Evolutionary conservation across 2,888 invertebrate genomes (phyloP).

Genomic region (Drosophila dives): DNA sequence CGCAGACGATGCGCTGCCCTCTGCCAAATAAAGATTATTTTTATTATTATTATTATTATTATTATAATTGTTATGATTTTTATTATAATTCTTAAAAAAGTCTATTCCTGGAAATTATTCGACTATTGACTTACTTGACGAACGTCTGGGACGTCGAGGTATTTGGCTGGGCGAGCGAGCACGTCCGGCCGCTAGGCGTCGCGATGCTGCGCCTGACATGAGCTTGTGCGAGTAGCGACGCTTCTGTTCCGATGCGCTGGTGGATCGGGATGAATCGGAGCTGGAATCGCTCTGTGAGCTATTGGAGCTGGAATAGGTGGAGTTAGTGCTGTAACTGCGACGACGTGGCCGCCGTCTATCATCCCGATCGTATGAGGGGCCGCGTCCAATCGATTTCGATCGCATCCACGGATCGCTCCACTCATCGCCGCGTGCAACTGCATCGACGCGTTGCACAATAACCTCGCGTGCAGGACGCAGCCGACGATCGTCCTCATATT

Average conservation of each 20-base stretch:
- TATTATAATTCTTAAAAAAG: background rate
- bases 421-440: constrained; percentile 90
- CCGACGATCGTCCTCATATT: constrained; percentile 87
- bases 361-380: constrained; percentile 78
- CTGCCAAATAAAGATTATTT: constrained; percentile 44
- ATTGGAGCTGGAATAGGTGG: constrained; percentile 87
- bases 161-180: constrained; percentile 81
- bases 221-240: constrained; percentile 83
- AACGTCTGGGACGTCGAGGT: constrained; percentile 74
- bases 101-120: background rate
- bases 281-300: constrained; percentile 89
- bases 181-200: constrained; percentile 71
- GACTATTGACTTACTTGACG: constrained; percentile 79
- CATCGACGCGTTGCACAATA: constrained; percentile 90
- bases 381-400: constrained; percentile 87
- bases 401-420: constrained; percentile 99
- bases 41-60: too few relatives aligned
- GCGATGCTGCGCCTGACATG: constrained; percentile 50
- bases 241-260: constrained; percentile 79
- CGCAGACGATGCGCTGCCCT: constrained; percentile 76
- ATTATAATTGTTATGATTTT: background rate
- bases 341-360: constrained; percentile 83
- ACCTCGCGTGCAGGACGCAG: constrained; percentile 90
- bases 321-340: constrained; percentile 84
- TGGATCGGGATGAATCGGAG: constrained; percentile 85